Evolutionary conservation across 2,113 vertebrate genomes (phyloP), one percentile per base, ranked within the genome.

Genomic region (Morone chrysops): DNA sequence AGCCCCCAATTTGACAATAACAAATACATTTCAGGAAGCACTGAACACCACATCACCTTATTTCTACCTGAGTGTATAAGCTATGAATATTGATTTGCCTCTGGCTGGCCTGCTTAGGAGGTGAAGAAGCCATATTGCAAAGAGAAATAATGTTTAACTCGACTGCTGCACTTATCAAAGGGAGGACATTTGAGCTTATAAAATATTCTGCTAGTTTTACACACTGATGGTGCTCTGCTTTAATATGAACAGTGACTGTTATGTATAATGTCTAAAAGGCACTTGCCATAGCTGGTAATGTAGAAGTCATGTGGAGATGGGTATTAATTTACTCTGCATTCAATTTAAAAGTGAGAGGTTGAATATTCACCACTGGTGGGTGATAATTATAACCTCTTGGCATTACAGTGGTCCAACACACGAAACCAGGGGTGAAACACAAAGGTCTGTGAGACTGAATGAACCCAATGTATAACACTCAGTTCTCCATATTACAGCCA

Each of bases 31-130:
- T 70, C 17, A 80, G 70, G 70, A 82, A 70, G 45, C 63, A 62
- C 59, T 68, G 71, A 69, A 71, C 76, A 79, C 48, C 62, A 57
- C 70, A 73, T 86, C 53, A 67, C 43, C 73, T 84, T 78, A 65
- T 84, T 91, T 89, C 78, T 70, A 89, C 77, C 70, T 71, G 78
- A 87, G 85, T 78, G 78, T 80, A 89, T 85, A 91, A 87, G 85
- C 71, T 81, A 80, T 78, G 54, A 67, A 81, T 85, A 86, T 89
- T 85, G 88, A 90, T 93, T 85, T 77, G 61, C 78, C 61, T 86
- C 62, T 67, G 68, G 66, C 77, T 56, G 71, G 72, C 60, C 78
- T 90, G 68, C 70, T 85, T 59, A 78, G 75, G 69, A 84, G 81
- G 82, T 76, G 74, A 85, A 84, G 65, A 69, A 70, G 56, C 59